Evolutionary conservation across 2,888 invertebrate genomes (phyloP), one percentile per base, ranked within the genome.

Genomic region (Volucella inflata): DNA sequence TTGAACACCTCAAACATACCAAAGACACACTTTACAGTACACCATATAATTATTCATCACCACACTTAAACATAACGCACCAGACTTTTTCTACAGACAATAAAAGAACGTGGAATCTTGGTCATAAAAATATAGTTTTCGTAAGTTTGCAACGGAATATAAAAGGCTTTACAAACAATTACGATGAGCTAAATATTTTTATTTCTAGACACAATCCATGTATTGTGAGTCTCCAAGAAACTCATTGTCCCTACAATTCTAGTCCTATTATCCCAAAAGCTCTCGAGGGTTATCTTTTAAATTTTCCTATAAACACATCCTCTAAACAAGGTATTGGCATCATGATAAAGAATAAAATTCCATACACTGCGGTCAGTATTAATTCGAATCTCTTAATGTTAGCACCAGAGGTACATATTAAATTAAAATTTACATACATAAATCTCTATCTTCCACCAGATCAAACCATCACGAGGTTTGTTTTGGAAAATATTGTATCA

Each of bases 391-490:
- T 71, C 14, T 8, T 11, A 38, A 40, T 53, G 16, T 30, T 59
- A 3, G 1, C 21, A 21, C 21, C 4, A 46, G 71, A 46, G 30
- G 11, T 59, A 0, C 36, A 71, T 48, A 8, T 38, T 14, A 14
- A 59, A n/a, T 8, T 59, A 53, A 53, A 38, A 68, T n/a, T 38
- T 11, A 51, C 67, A 30, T 57, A 50, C 16, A 59, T 60, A 17
- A 48, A 71, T 59, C 6, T 60, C 21, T 48, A 72, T 50, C 40
- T 50, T 51, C 17, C 72, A 21, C 60, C 36, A n/a, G 46, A 51
- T 10, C 72, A 72, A 38, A 8, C 21, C 12, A 30, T 62, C n/a
- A 21, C 46, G 30, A 30, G 30, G 4, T 12, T 44, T 14, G 60
- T 44, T 62, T n/a, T 62, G 10, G 60, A 62, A 46, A 62, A 46